Base-by-base conservation (phyloP, 1,140 invertebrate genomes). In the Portunus trituberculatus region DNA sequence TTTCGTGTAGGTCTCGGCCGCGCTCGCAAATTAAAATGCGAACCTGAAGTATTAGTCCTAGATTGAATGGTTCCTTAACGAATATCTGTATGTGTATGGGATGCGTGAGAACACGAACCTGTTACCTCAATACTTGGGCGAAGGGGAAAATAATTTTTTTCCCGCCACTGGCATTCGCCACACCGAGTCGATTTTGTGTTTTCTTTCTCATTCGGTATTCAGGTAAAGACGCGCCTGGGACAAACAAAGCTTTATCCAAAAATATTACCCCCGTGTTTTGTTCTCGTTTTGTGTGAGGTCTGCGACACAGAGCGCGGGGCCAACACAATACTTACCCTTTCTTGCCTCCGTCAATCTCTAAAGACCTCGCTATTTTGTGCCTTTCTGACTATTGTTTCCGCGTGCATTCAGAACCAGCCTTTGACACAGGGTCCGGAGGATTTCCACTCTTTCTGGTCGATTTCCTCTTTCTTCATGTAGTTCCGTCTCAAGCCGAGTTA, bases 281-380 rank as follows among this genome's bases (percentile, higher is more conserved):
- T 95, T 88, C 76, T 32, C 29, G 90, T 76, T 95, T 88, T 95
- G 94, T 95, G 52, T 87, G 90, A 92, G 91, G 83, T 84, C 91
- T 59, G 91, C 83, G 94, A 95, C 91, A 91, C 89, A 92, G 90
- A 84, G 20, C 84, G 67, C 82, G 84, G 94, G 91, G 83, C 94
- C 90, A 59, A 95, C 90, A 95, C 94, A 95, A 95, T 95, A 76
- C 94, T 95, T 95, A 95, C 91, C 94, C 94, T 95, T 95, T 95
- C 94, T 95, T 95, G 48, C 94, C 94, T 95, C 94, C 90, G 94
- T 92, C 94, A 92, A 95, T 95, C 94, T 95, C 94, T 92, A 95
- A 95, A 95, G 94, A 95, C 94, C 94, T 92, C 94, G 91, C 94
- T 95, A 95, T 95, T 95, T 95, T 95, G 91, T 95, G 83, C 94